Evolutionary conservation across 1,140 invertebrate species (phyloP).

Genomic region (Eufriesea mexicana): DNA sequence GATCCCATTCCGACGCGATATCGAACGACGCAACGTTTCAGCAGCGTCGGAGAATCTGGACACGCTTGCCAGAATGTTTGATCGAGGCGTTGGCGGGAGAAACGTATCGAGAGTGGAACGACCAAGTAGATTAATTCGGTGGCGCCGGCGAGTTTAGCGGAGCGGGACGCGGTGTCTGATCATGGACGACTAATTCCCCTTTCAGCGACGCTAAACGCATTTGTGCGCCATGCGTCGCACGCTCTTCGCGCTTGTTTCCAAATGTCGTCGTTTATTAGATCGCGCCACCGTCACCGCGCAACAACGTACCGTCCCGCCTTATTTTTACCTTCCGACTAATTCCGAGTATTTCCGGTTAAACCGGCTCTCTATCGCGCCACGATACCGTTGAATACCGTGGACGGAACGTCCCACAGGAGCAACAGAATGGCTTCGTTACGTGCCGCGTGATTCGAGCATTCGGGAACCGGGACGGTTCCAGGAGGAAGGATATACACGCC

Average conservation of each 20-base stretch:
- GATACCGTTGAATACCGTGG: neutral
- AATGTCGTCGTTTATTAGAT: neutral
- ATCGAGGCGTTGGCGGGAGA: neutral
- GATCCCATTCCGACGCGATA: neutral
- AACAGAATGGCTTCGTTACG: conserved; percentile 11
- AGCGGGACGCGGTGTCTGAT: conserved; percentile 1
- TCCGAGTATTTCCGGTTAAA: neutral
- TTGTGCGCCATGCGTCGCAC: too few relatives aligned
- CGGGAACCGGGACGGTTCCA: conserved; percentile 14
- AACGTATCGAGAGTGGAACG: neutral
- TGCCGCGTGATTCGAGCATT: conserved; percentile 51
- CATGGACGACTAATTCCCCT: conserved; percentile 19
- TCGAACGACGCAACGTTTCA: conserved; percentile 1
- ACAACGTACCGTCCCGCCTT: neutral
- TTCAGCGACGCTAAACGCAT: neutral
- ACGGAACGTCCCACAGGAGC: neutral
- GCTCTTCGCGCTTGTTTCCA: neutral
- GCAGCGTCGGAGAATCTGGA: neutral
- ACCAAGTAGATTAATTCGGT: conserved; percentile 10
- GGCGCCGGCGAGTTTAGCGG: neutral
- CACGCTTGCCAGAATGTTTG: neutral
- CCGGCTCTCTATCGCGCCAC: neutral
- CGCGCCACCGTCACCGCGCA: neutral
- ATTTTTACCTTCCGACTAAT: neutral
- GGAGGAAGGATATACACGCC: neutral